phyloP scores from a whole-genome alignment of 2,797 vertebrate genomes.

The Syndactyla subalaris region DNA sequence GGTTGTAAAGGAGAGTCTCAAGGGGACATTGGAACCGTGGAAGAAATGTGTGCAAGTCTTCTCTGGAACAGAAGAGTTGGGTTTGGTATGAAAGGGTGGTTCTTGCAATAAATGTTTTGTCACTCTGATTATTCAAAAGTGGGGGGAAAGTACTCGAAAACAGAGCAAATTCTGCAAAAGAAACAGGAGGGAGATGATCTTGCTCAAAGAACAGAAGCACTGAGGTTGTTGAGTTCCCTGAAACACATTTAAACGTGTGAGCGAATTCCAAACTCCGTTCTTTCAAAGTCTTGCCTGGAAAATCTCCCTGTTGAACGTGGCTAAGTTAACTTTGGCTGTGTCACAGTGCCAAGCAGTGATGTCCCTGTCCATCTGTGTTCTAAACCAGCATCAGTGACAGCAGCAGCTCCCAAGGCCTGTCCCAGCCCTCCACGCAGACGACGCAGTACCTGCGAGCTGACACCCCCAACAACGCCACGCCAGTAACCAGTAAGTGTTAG shows the following conservation, averaged over 20 bases:
- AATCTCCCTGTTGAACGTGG: background rate
- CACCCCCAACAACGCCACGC: slow-evolving; percentile 96
- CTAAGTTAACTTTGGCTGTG: background rate
- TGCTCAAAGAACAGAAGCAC: background rate
- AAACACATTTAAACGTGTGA: background rate
- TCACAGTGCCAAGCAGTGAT: background rate
- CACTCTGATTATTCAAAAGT: background rate
- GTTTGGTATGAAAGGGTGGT: background rate
- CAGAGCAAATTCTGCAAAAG: background rate
- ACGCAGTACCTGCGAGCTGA: slow-evolving; percentile 98
- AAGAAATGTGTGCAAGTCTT: background rate
- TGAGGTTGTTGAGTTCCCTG: background rate
- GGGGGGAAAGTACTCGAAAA: background rate
- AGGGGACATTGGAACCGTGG: too few relatives aligned
- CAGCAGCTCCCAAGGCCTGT: slow-evolving; percentile 95
- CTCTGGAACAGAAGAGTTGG: background rate
- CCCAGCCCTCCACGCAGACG: slow-evolving; percentile 97
- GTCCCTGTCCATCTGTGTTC: background rate
- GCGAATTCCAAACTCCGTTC: background rate
- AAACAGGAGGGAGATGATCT: background rate
- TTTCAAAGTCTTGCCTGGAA: background rate
- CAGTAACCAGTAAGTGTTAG: slow-evolving; percentile 94
- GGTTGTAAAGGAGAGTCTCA: background rate
- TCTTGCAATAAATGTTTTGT: background rate
- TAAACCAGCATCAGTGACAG: slow-evolving; percentile 91